Evolutionary conservation across 1,140 invertebrate genomes (phyloP).

Genomic region (Achatina immaculata): DNA sequence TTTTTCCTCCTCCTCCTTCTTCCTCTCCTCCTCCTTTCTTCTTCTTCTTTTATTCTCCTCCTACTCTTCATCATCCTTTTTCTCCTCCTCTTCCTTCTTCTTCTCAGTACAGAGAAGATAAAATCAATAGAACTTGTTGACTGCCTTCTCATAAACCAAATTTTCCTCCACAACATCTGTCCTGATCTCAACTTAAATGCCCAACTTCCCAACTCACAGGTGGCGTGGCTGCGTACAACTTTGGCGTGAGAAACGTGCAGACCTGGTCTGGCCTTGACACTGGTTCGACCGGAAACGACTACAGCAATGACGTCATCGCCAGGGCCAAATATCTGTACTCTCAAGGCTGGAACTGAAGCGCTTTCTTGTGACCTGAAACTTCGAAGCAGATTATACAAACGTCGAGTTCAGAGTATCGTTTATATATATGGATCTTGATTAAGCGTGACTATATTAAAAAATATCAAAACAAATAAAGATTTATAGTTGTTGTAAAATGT

Average conservation of each 20-base stretch:
- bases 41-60: neutral
- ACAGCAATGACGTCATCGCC: conserved; percentile 53
- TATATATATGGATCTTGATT: too few relatives aligned
- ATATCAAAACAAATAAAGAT: too few relatives aligned
- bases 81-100: neutral
- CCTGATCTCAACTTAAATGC: neutral
- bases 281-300: conserved; percentile 46
- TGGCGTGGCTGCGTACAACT: conserved; percentile 50
- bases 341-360: conserved; percentile 40
- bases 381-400: too few relatives aligned
- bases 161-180: neutral
- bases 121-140: too few relatives aligned
- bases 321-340: conserved; percentile 43
- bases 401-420: too few relatives aligned
- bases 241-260: conserved; percentile 42
- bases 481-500: too few relatives aligned
- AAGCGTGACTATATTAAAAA: too few relatives aligned
- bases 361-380: too few relatives aligned
- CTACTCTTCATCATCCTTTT: neutral
- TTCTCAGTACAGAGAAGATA: too few relatives aligned
- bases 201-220: conserved; percentile 21
- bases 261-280: conserved; percentile 43
- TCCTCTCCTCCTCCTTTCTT: neutral
- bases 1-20: neutral
- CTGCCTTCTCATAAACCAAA: neutral